Conservation (phyloP, 2,113 vertebrate species). For the Entomyzon cyanotis region DNA sequence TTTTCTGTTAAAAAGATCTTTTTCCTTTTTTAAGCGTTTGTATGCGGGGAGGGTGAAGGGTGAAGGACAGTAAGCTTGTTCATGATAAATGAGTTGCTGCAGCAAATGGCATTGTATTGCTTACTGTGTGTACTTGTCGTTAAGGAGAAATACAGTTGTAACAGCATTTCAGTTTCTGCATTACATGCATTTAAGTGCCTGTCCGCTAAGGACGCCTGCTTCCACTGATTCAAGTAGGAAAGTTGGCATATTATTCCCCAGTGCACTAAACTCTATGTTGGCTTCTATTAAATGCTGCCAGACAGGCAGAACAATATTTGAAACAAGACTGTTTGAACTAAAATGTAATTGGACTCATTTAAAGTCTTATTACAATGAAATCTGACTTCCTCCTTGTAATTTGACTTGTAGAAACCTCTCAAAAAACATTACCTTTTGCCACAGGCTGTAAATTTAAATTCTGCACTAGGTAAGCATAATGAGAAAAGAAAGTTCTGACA, state of each 20-base stretch:
- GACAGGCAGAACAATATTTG: constrained; percentile 63
- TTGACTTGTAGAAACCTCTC: constrained; percentile 54
- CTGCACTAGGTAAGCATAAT: constrained; percentile 51
- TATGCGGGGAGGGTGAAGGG: not conserved
- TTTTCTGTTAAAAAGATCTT: not conserved
- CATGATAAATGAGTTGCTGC: constrained; percentile 55
- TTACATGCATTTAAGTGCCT: constrained; percentile 62
- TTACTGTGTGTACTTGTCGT: constrained; percentile 32
- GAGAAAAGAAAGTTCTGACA: constrained; percentile 58
- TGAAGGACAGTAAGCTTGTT: constrained; percentile 53
- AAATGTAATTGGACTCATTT: constrained; percentile 66
- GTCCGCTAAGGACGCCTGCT: constrained; percentile 33
- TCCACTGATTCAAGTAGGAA: constrained; percentile 32
- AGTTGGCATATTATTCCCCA: constrained; percentile 64
- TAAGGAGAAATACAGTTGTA: constrained; percentile 60
- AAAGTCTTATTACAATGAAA: constrained; percentile 65
- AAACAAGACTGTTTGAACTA: constrained; percentile 64
- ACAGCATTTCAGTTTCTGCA: constrained; percentile 64
- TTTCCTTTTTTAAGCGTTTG: not conserved
- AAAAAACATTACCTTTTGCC: constrained; percentile 62
- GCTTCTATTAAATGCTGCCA: constrained; percentile 60
- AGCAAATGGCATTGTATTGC: constrained; percentile 30
- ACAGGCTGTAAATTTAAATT: constrained; percentile 67
- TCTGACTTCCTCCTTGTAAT: constrained; percentile 59
- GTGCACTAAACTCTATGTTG: constrained; percentile 36